phyloP scores from a whole-genome alignment of 2,888 invertebrate species.

The Fragum fragum region DNA sequence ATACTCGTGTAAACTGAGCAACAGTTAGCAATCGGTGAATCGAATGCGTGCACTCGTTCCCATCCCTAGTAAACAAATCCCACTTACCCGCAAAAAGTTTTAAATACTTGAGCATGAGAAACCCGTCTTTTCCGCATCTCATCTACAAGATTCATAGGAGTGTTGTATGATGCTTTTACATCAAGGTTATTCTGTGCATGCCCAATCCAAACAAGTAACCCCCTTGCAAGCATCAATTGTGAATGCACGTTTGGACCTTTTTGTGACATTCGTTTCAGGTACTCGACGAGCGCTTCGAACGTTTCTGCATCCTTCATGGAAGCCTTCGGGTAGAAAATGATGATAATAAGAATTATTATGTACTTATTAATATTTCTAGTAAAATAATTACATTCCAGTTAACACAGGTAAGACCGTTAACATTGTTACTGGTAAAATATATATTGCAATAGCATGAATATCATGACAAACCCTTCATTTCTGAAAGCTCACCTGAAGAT shows the following conservation, averaged over 20 bases:
- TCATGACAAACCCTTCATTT: no score
- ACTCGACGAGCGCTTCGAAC: neutral
- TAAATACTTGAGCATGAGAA: conserved; percentile 30
- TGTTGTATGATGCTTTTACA: neutral
- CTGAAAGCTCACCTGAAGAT: no score
- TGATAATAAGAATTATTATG: no score
- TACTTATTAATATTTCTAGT: no score
- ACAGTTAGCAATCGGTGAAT: no score
- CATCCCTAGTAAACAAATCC: no score
- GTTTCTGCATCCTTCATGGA: neutral
- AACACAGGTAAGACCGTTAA: no score
- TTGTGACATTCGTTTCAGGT: neutral
- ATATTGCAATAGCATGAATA: no score
- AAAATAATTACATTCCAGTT: no score
- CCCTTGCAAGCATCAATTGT: conserved; percentile 18
- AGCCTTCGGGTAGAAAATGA: neutral
- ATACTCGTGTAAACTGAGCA: no score
- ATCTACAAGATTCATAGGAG: conserved; percentile 18
- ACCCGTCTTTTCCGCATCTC: conserved; percentile 20
- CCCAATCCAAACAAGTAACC: conserved; percentile 32
- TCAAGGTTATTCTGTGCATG: conserved; percentile 12
- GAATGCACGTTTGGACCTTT: neutral
- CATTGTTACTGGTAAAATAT: no score
- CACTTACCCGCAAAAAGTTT: conserved; percentile 41
- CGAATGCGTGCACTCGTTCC: no score